Percentiles rank a stretch among this genome's conserved stretches.
Evolutionary conservation across 2,888 invertebrate species (phyloP).

Genomic region (Agrotis segetum): DNA sequence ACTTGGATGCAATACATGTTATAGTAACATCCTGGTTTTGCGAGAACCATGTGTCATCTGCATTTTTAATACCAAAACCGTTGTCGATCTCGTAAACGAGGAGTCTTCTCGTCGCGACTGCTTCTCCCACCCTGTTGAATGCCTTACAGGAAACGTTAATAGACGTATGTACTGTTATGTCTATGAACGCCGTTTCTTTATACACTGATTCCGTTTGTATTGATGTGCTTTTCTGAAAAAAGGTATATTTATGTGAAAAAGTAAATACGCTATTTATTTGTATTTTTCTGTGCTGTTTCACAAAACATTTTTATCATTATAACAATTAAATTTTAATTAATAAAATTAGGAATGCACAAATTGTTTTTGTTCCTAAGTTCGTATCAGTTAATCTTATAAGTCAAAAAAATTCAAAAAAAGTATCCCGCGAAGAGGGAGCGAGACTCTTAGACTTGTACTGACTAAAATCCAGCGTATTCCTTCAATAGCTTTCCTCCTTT

Average conservation of each 20-base stretch:
- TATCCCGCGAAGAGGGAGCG: too few species aligned
- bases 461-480: too few species aligned
- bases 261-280: too few species aligned
- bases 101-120: conserved; percentile 62
- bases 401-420: too few species aligned
- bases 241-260: neutral
- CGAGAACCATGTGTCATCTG: conserved; percentile 73
- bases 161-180: conserved; percentile 67
- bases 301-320: too few species aligned
- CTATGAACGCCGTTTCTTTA: conserved; percentile 70
- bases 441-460: too few species aligned
- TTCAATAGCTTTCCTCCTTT: too few species aligned
- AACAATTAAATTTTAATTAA: too few species aligned
- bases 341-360: too few species aligned
- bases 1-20: conserved; percentile 81
- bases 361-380: too few species aligned
- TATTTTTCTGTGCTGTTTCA: too few species aligned
- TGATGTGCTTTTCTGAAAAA: conserved; percentile 61
- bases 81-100: conserved; percentile 77
- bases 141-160: conserved; percentile 80
- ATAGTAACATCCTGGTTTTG: conserved; percentile 73
- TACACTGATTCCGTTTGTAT: conserved; percentile 62
- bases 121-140: conserved; percentile 53
- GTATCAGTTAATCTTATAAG: too few species aligned
- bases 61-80: conserved; percentile 80